phyloP scores from a whole-genome alignment of 2,888 invertebrate species.

The Philaethria dido region DNA sequence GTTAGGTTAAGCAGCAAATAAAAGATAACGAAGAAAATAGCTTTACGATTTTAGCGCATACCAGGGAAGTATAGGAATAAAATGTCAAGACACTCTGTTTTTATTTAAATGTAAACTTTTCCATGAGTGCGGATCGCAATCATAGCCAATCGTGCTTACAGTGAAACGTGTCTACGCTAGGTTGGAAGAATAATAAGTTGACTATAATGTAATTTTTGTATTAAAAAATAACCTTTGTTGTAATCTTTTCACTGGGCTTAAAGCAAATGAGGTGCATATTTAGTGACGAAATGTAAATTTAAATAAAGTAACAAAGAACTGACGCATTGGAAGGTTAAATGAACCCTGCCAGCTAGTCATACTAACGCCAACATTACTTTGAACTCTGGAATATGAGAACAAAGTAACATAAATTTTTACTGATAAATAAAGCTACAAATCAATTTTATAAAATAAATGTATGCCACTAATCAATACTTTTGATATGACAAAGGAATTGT shows the following conservation, averaged over 20 bases:
- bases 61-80: no score
- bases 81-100: no score
- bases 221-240: background rate
- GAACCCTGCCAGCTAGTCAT: slow-evolving; percentile 46
- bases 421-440: slow-evolving; percentile 3
- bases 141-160: no score
- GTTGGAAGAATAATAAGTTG: background rate
- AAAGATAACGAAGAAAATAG: no score
- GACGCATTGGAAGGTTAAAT: slow-evolving; percentile 44
- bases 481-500: background rate
- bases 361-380: slow-evolving; percentile 38
- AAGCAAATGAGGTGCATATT: background rate
- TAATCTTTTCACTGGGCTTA: background rate
- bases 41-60: no score
- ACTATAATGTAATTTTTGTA: background rate
- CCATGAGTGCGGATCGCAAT: no score
- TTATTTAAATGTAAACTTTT: no score
- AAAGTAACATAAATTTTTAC: slow-evolving; percentile 1
- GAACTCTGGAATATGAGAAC: slow-evolving; percentile 24
- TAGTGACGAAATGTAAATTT: slow-evolving; percentile 28
- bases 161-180: no score
- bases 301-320: slow-evolving; percentile 40
- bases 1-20: no score
- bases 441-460: background rate
- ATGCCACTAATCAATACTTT: background rate